Conservation (phyloP, 2,113 vertebrate genomes). For the Plestiodon gilberti region DNA sequence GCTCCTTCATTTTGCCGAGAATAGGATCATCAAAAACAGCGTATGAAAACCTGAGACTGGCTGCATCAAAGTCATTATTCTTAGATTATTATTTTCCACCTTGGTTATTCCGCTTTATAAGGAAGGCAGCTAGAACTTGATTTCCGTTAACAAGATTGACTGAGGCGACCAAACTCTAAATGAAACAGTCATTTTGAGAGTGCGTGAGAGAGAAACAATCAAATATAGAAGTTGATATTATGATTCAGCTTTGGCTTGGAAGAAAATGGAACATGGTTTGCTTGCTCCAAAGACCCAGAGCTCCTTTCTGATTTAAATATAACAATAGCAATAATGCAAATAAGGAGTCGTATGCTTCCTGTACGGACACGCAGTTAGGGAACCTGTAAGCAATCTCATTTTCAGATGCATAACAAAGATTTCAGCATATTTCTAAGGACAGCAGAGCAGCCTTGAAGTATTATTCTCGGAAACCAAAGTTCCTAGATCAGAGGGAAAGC, state of each 20-base stretch:
- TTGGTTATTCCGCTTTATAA: conserved; percentile 28
- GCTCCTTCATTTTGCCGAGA: conserved; percentile 6
- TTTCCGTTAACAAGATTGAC: conserved; percentile 29
- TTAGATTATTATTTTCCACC: conserved; percentile 33
- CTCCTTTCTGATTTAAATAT: conserved; percentile 17
- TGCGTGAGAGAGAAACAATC: background rate
- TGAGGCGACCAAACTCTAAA: conserved; percentile 4
- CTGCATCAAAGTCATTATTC: conserved; percentile 23
- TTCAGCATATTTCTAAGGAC: conserved; percentile 11
- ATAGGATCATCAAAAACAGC: conserved; percentile 26
- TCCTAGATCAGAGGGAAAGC: background rate
- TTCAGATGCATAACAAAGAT: background rate
- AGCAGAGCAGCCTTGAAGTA: background rate
- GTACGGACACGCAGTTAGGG: background rate
- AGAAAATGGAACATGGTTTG: conserved; percentile 26
- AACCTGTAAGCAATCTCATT: conserved; percentile 13
- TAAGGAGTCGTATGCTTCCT: background rate
- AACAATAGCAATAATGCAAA: conserved; percentile 28
- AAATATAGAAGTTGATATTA: conserved; percentile 9
- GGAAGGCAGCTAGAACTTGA: conserved; percentile 20
- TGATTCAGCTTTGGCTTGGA: background rate
- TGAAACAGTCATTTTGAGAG: conserved; percentile 22
- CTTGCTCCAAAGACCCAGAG: conserved; percentile 19
- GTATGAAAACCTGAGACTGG: conserved; percentile 16
- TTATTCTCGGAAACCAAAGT: background rate